Base-by-base conservation (phyloP, 1,140 invertebrate species). In the Gryllus bimaculatus region DNA sequence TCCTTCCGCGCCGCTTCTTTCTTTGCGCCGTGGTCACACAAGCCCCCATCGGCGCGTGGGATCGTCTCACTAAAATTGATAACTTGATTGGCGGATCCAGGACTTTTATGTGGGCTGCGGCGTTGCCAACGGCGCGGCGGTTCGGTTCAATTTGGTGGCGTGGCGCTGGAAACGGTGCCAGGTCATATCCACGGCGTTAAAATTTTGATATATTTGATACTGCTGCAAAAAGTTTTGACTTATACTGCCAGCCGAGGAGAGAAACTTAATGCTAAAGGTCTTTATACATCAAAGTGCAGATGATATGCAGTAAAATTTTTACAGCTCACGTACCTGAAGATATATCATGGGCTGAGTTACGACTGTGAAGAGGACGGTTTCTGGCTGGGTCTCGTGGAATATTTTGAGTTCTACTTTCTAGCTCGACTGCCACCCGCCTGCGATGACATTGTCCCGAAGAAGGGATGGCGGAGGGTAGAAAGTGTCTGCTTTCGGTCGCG, bases 281-380 rank as follows among this genome's bases (percentile, higher is more conserved):
- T 66, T 66, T 66, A 66, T 66, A 66, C 18, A 66, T 66, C 54
- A 13, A 66, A 66, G 54, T 13, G 54, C 54, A 66, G 54, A 66
- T 66, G 54, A 66, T 66, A 66, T 66, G 54, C 54, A 66, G 54
- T 66, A 66, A 66, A 66, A 66, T 66, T 66, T 66, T 66, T 66
- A 66, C 54, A 66, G 54, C 54, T 66, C 54, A 66, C 54, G 54
- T 66, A 66, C 54, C 54, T 66, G 54, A 66, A 66, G 54, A 66
- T 66, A 66, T 66, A 66, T 66, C 54, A 66, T 13, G 54, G 18
- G 54, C 54, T 66, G 54, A 66, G 54, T 66, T 66, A 66, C 18
- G 54, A 66, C 54, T 66, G 26, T 66, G 10, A 13, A 66, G 54
- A 66, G 18, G 54, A 66, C 18, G 10, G 54, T 18, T 18, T 66